These are phyloP conservation scores for Acipenser transmontanus DNA, from an alignment of 2,797 vertebrate genomes.

Conservation along the genomic window DNA sequence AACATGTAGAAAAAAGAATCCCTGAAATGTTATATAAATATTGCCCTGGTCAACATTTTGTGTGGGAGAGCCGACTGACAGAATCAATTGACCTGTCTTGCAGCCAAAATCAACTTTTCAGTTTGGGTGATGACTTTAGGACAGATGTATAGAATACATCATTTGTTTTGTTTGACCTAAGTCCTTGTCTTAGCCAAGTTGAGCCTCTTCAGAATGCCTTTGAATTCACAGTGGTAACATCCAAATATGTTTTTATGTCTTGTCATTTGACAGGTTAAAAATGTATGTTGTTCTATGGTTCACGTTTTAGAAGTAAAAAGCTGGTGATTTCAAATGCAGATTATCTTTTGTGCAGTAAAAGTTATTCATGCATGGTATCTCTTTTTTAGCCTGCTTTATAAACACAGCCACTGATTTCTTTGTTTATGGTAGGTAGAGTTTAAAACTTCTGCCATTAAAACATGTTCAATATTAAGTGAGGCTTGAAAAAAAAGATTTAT, in stretches of 20 bases:
- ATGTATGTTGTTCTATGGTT: conserved; percentile 10
- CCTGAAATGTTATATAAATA: conserved; percentile 33
- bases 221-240: conserved; percentile 10
- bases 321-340: conserved; percentile 14
- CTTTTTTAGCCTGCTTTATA: not conserved
- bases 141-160: conserved; percentile 16
- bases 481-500: not conserved
- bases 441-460: not conserved
- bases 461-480: no score
- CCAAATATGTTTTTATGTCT: not conserved
- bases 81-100: conserved; percentile 26
- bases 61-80: conserved; percentile 23
- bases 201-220: conserved; percentile 20
- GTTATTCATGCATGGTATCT: not conserved
- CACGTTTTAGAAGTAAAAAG: conserved; percentile 11
- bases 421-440: not conserved
- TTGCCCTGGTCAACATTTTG: conserved; percentile 22
- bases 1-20: conserved; percentile 1
- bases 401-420: not conserved
- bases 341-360: conserved; percentile 9
- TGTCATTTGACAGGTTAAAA: conserved; percentile 4
- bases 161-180: conserved; percentile 29
- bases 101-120: conserved; percentile 27
- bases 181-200: conserved; percentile 1
- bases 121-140: conserved; percentile 16